These are phyloP conservation scores for Aspidiotus rigidus DNA, from an alignment of 2,888 invertebrate genomes.

Conservation along the genomic window DNA sequence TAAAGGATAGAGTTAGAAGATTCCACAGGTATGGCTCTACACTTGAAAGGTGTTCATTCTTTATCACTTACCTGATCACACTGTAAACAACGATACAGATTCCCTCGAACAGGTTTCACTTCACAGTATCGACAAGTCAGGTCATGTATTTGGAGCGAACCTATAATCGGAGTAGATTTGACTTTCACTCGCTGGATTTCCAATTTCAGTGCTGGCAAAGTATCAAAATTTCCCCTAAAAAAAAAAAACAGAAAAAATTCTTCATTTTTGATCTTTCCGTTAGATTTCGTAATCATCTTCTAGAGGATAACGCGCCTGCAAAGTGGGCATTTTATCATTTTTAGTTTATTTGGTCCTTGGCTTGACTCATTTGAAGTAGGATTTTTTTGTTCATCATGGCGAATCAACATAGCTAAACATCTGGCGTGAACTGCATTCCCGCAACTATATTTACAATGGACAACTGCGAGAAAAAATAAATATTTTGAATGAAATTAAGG, in stretches of 20 bases:
- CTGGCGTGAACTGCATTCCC: conserved; percentile 38
- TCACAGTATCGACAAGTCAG: conserved; percentile 31
- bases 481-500: no score
- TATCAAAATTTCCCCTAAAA: conserved; percentile 35
- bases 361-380: conserved; percentile 31
- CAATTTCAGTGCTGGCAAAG: conserved; percentile 26
- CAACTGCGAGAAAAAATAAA: conserved; percentile 32
- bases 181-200: not conserved
- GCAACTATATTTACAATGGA: conserved; percentile 38
- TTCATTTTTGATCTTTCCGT: no score
- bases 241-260: no score
- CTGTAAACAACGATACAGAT: conserved; percentile 36
- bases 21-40: no score
- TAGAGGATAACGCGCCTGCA: conserved; percentile 35
- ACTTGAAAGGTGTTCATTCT: no score
- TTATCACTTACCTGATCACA: conserved; percentile 35
- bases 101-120: conserved; percentile 33
- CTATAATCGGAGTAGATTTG: not conserved
- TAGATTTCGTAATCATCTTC: no score
- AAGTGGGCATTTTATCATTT: conserved; percentile 37
- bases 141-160: conserved; percentile 1
- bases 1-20: no score
- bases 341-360: not conserved
- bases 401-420: conserved; percentile 37
- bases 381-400: conserved; percentile 34